Conservation (phyloP, 2,888 invertebrate genomes). For the Nebria brevicollis region DNA sequence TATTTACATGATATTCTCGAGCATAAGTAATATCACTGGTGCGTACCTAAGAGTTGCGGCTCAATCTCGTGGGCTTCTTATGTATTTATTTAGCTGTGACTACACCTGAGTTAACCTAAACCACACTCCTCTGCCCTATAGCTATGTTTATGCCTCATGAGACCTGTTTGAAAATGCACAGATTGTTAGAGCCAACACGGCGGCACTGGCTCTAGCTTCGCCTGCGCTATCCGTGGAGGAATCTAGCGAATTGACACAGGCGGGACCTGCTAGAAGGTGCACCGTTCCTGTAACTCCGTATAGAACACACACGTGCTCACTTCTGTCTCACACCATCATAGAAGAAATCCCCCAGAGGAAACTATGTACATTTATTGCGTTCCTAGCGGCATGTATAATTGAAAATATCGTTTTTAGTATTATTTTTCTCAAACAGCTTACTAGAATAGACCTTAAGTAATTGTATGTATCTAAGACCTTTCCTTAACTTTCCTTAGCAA, state of each 20-base stretch:
- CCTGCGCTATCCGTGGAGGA: slow-evolving; percentile 4
- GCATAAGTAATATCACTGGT: not conserved
- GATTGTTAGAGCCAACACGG: slow-evolving; percentile 14
- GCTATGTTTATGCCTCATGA: not conserved
- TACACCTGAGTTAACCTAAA: slow-evolving; percentile 6
- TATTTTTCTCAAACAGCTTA: not conserved
- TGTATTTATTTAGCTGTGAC: slow-evolving; percentile 21
- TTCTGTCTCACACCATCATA: not conserved
- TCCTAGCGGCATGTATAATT: not conserved
- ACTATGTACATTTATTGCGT: not conserved
- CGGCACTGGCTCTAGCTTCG: not conserved
- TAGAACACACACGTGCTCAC: not conserved
- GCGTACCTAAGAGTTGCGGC: not conserved
- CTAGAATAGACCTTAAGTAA: not conserved
- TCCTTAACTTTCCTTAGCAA: too few relatives aligned
- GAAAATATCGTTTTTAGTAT: not conserved
- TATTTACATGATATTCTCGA: not conserved
- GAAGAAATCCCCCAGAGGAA: not conserved
- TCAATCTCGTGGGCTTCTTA: slow-evolving; percentile 9
- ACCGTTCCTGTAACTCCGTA: not conserved
- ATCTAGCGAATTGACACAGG: slow-evolving; percentile 11
- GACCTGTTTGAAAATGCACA: slow-evolving; percentile 21
- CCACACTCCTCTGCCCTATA: not conserved
- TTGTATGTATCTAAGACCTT: too few relatives aligned
- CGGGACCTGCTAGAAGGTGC: not conserved